Conservation (phyloP, 2,888 invertebrate genomes). For the Caenorhabditis sp. region DNA sequence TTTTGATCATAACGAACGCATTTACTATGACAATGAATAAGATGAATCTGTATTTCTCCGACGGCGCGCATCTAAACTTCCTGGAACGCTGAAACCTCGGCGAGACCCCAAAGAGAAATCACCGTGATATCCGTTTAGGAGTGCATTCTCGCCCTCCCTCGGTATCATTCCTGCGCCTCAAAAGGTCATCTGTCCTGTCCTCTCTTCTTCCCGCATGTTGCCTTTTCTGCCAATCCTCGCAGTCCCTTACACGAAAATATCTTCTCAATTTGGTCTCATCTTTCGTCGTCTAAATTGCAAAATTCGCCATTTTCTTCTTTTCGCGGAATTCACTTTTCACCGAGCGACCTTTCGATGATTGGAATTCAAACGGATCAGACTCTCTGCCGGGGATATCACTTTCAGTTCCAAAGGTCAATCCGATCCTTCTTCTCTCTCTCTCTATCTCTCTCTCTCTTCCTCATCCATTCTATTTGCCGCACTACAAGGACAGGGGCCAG, state of each 20-base stretch:
- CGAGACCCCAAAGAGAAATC: too few relatives aligned
- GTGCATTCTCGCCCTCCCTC: neutral
- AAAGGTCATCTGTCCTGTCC: slow-evolving; percentile 7
- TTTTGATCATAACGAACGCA: too few relatives aligned
- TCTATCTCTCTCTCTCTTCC: slow-evolving; percentile 6
- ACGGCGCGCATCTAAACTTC: too few relatives aligned
- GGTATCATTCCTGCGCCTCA: too few relatives aligned
- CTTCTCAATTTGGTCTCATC: slow-evolving; percentile 6
- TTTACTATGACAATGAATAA: too few relatives aligned
- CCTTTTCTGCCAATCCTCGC: slow-evolving; percentile 4
- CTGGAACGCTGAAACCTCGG: too few relatives aligned
- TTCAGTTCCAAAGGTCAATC: neutral
- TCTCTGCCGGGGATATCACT: too few relatives aligned
- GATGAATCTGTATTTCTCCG: too few relatives aligned
- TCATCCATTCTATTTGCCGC: slow-evolving; percentile 4
- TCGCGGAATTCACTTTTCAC: slow-evolving; percentile 7
- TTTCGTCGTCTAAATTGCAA: slow-evolving; percentile 6
- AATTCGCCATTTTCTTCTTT: slow-evolving; percentile 2
- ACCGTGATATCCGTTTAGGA: neutral
- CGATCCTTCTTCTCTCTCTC: too few relatives aligned
- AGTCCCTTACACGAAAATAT: neutral
- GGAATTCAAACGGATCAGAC: too few relatives aligned
- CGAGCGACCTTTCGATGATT: slow-evolving; percentile 3
- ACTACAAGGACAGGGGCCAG: slow-evolving; percentile 20
- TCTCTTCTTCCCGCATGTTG: neutral